Evolutionary conservation across 2,113 vertebrate species (phyloP).

Genomic region (Atractosteus spatula): DNA sequence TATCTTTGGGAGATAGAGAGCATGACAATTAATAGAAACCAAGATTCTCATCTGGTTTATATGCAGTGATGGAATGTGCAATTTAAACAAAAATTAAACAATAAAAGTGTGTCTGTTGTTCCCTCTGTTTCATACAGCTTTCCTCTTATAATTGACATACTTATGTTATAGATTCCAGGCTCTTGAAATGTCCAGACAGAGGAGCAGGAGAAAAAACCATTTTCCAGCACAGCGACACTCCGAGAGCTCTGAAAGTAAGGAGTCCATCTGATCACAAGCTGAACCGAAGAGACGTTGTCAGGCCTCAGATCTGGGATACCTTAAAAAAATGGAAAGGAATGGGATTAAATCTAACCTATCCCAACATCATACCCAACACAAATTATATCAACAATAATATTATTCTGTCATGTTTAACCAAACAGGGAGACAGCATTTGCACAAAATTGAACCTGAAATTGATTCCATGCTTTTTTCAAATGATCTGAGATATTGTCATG

Average conservation of each 20-base stretch:
- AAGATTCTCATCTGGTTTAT: background rate
- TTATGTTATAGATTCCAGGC: conserved; percentile 34
- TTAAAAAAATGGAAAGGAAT: conserved; percentile 16
- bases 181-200: conserved; percentile 21
- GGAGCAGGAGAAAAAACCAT: conserved; percentile 31
- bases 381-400: no score
- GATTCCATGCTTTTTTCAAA: no score
- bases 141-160: conserved; percentile 29
- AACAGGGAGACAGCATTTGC: no score
- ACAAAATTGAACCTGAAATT: no score
- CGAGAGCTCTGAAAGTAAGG: conserved; percentile 40
- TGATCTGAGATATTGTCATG: no score
- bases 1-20: no score
- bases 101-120: background rate
- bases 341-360: no score
- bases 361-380: no score
- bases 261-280: conserved; percentile 31
- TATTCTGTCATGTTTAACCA: no score
- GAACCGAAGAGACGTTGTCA: conserved; percentile 22
- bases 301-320: conserved; percentile 6
- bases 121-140: no score
- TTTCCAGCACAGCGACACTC: conserved; percentile 32
- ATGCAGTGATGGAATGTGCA: background rate
- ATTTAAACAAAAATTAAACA: background rate
- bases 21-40: background rate